Percentiles rank a stretch among this genome's conserved stretches.
These are phyloP conservation scores for Carassius gibelio DNA, from an alignment of 2,113 vertebrate species.

Conservation along the genomic window DNA sequence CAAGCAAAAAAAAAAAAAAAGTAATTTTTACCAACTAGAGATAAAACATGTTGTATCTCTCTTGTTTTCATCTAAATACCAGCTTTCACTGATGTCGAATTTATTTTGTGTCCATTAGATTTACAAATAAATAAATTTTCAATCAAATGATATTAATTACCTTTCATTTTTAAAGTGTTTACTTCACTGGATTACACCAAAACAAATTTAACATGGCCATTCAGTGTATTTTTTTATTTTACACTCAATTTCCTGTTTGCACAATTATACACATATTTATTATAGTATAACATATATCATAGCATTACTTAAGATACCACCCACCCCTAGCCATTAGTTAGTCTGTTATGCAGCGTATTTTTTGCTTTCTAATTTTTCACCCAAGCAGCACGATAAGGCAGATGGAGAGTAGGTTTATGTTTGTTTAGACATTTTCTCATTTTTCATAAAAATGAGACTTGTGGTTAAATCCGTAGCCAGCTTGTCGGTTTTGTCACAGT, in stretches of 20 bases:
- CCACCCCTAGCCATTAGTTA: background rate
- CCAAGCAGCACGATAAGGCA: background rate
- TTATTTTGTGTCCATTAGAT: background rate
- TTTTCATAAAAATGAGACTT: slow-evolving; percentile 12
- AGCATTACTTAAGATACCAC: background rate
- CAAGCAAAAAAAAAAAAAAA: background rate
- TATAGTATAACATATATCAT: background rate
- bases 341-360: background rate
- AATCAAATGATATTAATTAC: background rate
- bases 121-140: no score
- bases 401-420: slow-evolving; percentile 3
- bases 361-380: background rate
- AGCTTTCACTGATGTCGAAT: background rate
- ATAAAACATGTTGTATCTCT: background rate
- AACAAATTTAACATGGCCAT: no score
- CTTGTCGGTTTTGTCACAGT: slow-evolving; percentile 18
- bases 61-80: background rate
- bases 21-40: background rate
- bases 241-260: no score
- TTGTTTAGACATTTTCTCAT: slow-evolving; percentile 9
- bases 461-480: background rate
- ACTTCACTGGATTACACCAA: background rate
- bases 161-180: background rate
- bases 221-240: no score
- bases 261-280: background rate